These are phyloP conservation scores for Valencia hispanica DNA, from an alignment of 2,797 vertebrate genomes.

Conservation along the genomic window DNA sequence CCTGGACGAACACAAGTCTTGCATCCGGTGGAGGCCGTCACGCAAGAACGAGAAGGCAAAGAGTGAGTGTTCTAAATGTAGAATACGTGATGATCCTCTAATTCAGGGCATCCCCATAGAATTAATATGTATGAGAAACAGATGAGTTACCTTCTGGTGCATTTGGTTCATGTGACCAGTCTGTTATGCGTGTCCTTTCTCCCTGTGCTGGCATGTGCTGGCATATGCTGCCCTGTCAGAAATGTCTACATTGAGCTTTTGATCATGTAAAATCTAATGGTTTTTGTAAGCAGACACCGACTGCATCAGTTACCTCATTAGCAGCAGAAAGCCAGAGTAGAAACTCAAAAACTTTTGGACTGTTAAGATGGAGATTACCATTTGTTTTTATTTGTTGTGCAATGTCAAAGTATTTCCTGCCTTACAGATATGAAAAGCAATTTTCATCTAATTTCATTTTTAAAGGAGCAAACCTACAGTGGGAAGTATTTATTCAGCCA, in stretches of 20 bases:
- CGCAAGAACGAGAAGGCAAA: constrained; percentile 98
- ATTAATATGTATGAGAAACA: background rate
- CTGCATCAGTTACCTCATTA: background rate
- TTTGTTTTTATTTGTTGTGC: no score
- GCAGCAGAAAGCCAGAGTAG: background rate
- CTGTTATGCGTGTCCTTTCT: background rate
- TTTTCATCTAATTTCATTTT: no score
- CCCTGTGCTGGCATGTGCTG: background rate
- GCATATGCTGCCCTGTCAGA: background rate
- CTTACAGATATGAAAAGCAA: no score
- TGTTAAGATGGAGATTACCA: background rate
- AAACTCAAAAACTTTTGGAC: background rate
- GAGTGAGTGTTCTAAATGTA: constrained; percentile 84
- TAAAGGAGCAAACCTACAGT: no score
- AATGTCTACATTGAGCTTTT: background rate
- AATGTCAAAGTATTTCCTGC: no score
- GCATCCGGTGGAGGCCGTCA: constrained; percentile 96
- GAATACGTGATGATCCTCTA: background rate
- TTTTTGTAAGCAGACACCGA: background rate
- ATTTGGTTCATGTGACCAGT: background rate
- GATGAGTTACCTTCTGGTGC: background rate
- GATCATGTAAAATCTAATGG: background rate
- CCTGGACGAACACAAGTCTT: constrained; percentile 95
- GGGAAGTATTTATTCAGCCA: no score
- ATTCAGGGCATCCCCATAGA: background rate